Base-by-base conservation (phyloP, 1,140 invertebrate genomes). In the Papilio dardanus region DNA sequence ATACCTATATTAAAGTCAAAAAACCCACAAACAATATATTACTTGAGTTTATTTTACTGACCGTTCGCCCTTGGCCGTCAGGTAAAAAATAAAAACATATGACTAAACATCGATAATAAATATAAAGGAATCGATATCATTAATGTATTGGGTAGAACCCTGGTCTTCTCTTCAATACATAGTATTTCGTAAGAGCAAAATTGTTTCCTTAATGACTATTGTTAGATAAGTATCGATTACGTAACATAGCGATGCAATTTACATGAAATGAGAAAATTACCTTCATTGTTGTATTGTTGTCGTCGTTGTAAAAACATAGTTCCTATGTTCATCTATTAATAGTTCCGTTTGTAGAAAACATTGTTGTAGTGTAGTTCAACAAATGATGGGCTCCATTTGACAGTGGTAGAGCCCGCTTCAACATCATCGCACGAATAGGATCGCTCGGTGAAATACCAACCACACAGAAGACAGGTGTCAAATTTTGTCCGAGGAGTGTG, bases 261-360 rank as follows among this genome's bases (percentile, higher is more conserved):
- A 68, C 35, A 68, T 68, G n/a, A 40, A 68, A 68, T 68, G 66
- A 68, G 66, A 68, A 68, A 68, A 68, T 68, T 35, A 40, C 66
- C 31, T 14, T 40, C 66, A 68, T 68, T 68, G 66, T 68, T 68
- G 35, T 35, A 68, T 68, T 68, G 66, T 68, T 35, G 21, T 1
- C 7, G 24, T 37, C 6, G n/a, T n/a, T 1, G 30, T 6, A 66
- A 68, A 35, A 68, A 68, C 66, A 37, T 21, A 37, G 33, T 68
- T 37, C 33, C 33, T 37, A 37, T 40, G n/a, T 40, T 40, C 66
- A 21, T 40, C 35, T 40, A 35, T n/a, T 19, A 7, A 24, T 24
- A 3, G 31, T 35, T 69, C 19, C 35, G 67, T 40, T 69, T 40
- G 21, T 3, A 4, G 54, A 40, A 40, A 37, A 19, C 19, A 16